Evolutionary conservation across 2,113 vertebrate species (phyloP).

Genomic region (Poecile atricapillus): DNA sequence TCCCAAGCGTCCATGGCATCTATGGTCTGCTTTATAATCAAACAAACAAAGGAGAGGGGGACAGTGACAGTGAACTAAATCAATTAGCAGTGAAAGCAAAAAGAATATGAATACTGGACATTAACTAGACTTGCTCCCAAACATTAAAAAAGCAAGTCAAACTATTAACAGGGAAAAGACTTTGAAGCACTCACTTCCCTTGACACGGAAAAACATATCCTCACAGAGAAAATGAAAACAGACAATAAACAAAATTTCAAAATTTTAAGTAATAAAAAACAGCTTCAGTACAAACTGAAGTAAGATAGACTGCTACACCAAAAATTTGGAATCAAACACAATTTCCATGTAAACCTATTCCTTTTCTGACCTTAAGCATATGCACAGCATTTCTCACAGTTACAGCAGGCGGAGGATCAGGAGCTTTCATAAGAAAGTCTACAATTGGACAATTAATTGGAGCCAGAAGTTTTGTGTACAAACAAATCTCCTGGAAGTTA

Average conservation of each 20-base stretch:
- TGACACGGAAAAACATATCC: background rate
- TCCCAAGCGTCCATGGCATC: conserved; percentile 92
- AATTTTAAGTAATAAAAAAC: background rate
- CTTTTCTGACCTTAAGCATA: conserved; percentile 86
- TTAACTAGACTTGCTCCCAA: background rate
- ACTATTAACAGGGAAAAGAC: background rate
- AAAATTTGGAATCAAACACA: background rate
- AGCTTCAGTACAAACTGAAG: background rate
- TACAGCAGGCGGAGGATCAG: conserved; percentile 85
- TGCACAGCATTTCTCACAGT: conserved; percentile 87
- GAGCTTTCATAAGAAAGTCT: conserved; percentile 91
- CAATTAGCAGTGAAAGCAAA: background rate
- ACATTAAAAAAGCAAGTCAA: background rate
- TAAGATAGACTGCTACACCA: background rate
- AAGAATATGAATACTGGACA: background rate
- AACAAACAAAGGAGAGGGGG: accelerated
- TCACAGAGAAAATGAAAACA: background rate
- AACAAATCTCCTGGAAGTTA: conserved; percentile 83
- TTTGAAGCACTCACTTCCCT: background rate
- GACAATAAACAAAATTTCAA: background rate
- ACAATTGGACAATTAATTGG: conserved; percentile 82
- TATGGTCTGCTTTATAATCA: conserved; percentile 76
- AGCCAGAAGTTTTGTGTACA: conserved; percentile 91
- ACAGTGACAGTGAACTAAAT: accelerated
- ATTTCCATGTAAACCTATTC: background rate